Evolutionary conservation across 2,113 vertebrate species (phyloP).

Genomic region (Pygoscelis adeliae): DNA sequence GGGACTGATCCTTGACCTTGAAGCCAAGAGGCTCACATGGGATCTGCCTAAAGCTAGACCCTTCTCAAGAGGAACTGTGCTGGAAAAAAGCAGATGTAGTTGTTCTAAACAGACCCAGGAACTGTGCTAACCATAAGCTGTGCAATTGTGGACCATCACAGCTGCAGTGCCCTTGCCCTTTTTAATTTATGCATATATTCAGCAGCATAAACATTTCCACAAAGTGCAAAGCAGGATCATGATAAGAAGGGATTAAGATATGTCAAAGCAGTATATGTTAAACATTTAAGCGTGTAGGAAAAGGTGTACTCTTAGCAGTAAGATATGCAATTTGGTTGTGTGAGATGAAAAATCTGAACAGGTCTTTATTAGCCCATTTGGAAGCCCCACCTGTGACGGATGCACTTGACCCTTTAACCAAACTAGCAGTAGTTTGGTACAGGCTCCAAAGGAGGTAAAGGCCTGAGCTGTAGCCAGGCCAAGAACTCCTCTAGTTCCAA

Average conservation of each 20-base stretch:
- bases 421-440: no score
- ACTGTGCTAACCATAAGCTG: background rate
- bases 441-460: no score
- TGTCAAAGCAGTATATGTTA: background rate
- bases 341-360: background rate
- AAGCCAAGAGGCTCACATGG: background rate
- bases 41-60: background rate
- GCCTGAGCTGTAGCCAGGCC: no score
- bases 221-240: background rate
- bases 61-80: background rate
- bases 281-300: background rate
- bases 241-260: background rate
- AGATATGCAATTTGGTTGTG: background rate
- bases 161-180: background rate
- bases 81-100: background rate
- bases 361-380: background rate
- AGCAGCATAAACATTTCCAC: background rate
- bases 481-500: no score
- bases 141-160: rapidly evolving
- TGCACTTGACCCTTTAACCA: no score
- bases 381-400: background rate
- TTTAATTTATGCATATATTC: background rate
- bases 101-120: background rate
- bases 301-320: background rate
- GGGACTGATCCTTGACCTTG: background rate